Percentiles rank a stretch among this genome's conserved stretches.
These are phyloP conservation scores for Pterocles burchelli DNA, from an alignment of 2,113 vertebrate species.

Conservation along the genomic window DNA sequence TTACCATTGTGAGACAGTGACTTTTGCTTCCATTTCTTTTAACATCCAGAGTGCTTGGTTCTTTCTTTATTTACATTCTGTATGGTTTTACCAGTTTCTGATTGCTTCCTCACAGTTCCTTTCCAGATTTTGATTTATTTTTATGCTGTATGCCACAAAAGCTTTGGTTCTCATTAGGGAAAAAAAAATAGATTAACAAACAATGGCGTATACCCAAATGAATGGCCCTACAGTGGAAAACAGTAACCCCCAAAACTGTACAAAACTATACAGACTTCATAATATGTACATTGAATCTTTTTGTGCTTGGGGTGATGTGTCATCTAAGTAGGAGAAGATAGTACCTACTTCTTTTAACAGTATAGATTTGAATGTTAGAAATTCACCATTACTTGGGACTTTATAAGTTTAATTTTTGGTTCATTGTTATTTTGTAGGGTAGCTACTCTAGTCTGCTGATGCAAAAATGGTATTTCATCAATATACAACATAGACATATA, in stretches of 20 bases:
- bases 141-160: neutral
- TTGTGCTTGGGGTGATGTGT: neutral
- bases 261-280: neutral
- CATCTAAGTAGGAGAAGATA: neutral
- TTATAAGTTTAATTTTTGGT: neutral
- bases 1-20: neutral
- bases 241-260: neutral
- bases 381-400: neutral
- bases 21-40: neutral
- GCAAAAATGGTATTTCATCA: neutral
- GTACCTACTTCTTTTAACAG: neutral
- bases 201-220: neutral
- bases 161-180: neutral
- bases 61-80: neutral
- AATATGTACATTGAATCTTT: neutral
- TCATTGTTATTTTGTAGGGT: neutral
- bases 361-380: neutral
- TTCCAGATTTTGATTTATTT: neutral
- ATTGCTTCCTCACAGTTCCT: neutral
- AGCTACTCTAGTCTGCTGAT: neutral
- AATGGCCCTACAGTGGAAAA: neutral
- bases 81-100: neutral
- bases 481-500: neutral
- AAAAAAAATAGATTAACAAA: neutral
- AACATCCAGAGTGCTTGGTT: accelerated